Base-by-base conservation (phyloP, 1,140 invertebrate species). In the Thrips palmi region DNA sequence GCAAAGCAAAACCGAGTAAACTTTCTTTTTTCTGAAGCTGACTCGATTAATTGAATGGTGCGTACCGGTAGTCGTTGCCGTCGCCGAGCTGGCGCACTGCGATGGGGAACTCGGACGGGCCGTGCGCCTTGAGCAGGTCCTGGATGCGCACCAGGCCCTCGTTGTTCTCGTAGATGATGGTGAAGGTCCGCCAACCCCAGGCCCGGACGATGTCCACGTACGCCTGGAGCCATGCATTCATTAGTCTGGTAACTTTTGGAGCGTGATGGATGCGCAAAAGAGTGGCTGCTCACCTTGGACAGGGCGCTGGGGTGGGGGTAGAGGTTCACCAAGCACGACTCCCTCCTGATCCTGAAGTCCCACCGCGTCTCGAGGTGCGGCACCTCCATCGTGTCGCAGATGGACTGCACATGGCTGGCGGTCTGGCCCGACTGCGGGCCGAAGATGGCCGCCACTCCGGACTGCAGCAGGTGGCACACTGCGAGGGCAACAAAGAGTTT, bases 361-460 rank as follows among this genome's bases (percentile, higher is more conserved):
- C 87, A 94, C 41, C 86, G 68, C 36, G 85, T 89, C 60, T 93
- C 86, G 51, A 94, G 68, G 58, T 96, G 88, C 2, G 89, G 89
- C 48, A 94, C 79, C 61, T 94, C 87, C 74, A 93, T 84, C 12
- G 86, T 85, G 59, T 93, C 88, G 56, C 88, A 93, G 49, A 93
- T 92, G 37, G 84, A 88, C 59, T 94, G 88, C 11, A 93, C 84
- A 58, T 93, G 87, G 42, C 80, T 81, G 2, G 85, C 82, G 2
- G 84, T 87, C 33, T 87, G 80, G 1, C 76, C 70, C 25, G 80
- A 88, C 54, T 91, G 84, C 2, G 88, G 88, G 1, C 89, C 89
- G 54, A 94, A 93, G 51, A 96, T 85, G 17, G 85, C 88, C 3
- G 85, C 86, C 18, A 94, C 81, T 7, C 87, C 87, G 47, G 71